phyloP scores from a whole-genome alignment of 2,113 vertebrate genomes.

The Gobio gobio region DNA sequence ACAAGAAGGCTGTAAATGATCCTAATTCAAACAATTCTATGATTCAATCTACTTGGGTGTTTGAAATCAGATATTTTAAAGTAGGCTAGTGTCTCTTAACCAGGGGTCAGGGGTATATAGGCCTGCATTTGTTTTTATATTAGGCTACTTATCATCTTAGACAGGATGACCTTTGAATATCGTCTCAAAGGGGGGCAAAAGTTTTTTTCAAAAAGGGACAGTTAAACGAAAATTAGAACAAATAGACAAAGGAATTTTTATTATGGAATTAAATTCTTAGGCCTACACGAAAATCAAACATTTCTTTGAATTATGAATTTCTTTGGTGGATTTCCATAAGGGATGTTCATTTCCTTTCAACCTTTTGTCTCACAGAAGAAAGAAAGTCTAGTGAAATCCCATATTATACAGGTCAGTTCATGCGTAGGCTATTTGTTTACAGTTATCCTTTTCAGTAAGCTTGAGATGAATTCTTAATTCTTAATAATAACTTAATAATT shows the following conservation, averaged over 20 bases:
- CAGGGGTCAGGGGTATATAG: too few relatives aligned
- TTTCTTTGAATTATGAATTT: background rate
- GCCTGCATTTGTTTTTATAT: too few relatives aligned
- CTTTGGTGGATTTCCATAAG: background rate
- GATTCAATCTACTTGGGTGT: constrained; percentile 21
- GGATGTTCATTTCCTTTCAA: background rate
- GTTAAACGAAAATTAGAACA: too few relatives aligned
- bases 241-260: background rate
- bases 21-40: constrained; percentile 39
- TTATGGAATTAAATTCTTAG: background rate
- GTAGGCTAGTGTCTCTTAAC: background rate
- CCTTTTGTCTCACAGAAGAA: background rate
- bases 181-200: too few relatives aligned
- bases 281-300: background rate
- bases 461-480: too few relatives aligned
- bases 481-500: too few relatives aligned
- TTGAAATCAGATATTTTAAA: constrained; percentile 15
- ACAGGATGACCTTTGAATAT: too few relatives aligned
- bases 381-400: background rate
- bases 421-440: too few relatives aligned
- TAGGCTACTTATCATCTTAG: too few relatives aligned
- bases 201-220: too few relatives aligned
- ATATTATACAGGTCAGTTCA: background rate
- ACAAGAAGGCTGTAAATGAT: constrained; percentile 30
- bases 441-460: too few relatives aligned